Base-by-base conservation (phyloP, 2,797 vertebrate species). In the Neopelma chrysocephalum region DNA sequence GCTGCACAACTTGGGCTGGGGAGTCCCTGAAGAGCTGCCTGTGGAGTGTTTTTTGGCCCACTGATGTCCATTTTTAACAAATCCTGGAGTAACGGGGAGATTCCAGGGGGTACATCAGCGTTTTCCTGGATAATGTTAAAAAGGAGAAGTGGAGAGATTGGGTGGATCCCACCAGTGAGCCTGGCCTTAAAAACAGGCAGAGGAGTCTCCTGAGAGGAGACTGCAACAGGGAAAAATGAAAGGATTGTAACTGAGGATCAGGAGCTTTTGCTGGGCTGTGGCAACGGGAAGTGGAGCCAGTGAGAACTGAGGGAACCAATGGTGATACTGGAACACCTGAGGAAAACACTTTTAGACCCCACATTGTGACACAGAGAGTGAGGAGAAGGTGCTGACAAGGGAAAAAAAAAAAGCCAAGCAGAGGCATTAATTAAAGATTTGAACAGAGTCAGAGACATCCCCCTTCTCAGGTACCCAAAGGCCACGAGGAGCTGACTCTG, bases 181-280 rank as follows among this genome's bases (percentile, higher is more conserved):
- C n/a, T 20, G 18, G 36, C 0, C 7, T 23, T 11, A 47, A 16
- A 53, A 65, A 0, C 38, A 50, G 43, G 51, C 34, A 66, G 10
- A 87, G 42, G 5, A 40, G 40, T 12, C 40, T 40, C 40, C 34
- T 54, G 71, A 34, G 4, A 58, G 53, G 27, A 68, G 58, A 64
- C 0, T 18, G 20, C 12, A 60, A 21, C 0, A 45, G 48, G 9
- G 43, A 13, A 54, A 66, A 29, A 8, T 0, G 5, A 2, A 14
- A 62, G 56, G 61, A 8, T 6, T 57, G 1, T 5, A 42, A 8
- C 7, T 27, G 56, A 20, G 25, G 38, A 5, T 8, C 12, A 6
- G 69, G 58, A 64, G 11, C 26, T 47, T 32, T 7, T 32, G 48
- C 73, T 3, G 8, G 60, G 54, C 58, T 58, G 66, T 1, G 3